Evolutionary conservation across 92 coral and sea anemone genomes (phyloP), one percentile per base, ranked within the genome.

Genomic region (Porites evermanni): DNA sequence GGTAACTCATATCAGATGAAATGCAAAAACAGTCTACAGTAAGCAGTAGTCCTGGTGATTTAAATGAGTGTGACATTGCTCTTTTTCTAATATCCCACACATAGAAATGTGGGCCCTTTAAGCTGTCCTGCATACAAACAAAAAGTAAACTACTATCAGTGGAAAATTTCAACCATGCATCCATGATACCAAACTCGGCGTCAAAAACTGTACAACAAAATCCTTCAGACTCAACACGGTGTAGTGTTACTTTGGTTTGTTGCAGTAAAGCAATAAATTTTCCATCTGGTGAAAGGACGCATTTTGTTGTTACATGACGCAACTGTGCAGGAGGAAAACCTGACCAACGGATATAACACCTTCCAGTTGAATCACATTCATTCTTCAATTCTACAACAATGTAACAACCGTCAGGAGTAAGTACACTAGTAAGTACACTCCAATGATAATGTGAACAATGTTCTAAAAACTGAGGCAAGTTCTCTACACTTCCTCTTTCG

Each of bases 381-480:
- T 12, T 7, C 26, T 12, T 7, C 26, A 2, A 26, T 76, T 56
- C 26, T 2, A 59, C 81, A 52, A 60, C 70, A 29, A 77, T 26
- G 53, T 0, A 29, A 7, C 32, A 14, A 29, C 56, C 24, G 19
- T 77, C 58, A 7, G 53, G 52, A 6, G 60, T 58, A 16, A 0
- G 6, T 0, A 26, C 29, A 7, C 67, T 51, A 6, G 60, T 58
- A 16, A 0, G 6, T 0, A 26, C 29, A 7, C 67, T 51, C 79
- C 67, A 58, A 1, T 56, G 2, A 9, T 56, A 56, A 13, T 1
- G 5, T 5, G 7, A 1, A 24, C 14, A 18, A 7, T 44, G 59
- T 53, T n/a, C 85, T 11, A 67, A 58, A n/a, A 88, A 82, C 59
- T 88, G 87, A 74, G 70, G 71, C 11, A 65, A 12, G 0, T 82